Evolutionary conservation across 2,888 invertebrate genomes (phyloP).

Genomic region (Mantis religiosa): DNA sequence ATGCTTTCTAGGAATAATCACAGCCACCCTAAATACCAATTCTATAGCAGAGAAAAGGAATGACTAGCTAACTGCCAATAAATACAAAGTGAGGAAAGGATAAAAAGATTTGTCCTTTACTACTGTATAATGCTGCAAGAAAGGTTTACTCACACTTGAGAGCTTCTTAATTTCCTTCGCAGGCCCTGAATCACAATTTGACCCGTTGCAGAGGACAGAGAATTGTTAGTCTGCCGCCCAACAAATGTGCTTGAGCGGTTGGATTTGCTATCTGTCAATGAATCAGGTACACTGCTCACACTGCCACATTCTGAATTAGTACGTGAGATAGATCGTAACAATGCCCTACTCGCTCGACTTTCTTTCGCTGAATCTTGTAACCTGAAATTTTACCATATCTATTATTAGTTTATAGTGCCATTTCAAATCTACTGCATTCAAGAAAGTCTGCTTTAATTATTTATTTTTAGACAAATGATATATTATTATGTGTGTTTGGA

Average conservation of each 20-base stretch:
- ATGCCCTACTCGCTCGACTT: constrained; percentile 25
- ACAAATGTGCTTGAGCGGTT: constrained; percentile 44
- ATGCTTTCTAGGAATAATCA: background rate
- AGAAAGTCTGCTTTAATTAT: background rate
- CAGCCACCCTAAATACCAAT: background rate
- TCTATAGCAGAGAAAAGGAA: background rate
- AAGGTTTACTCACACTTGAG: constrained; percentile 58
- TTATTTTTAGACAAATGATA: background rate
- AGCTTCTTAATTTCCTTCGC: constrained; percentile 59
- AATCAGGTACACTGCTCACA: constrained; percentile 23
- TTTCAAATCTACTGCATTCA: no score
- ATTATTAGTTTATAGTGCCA: background rate
- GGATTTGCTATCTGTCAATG: constrained; percentile 15
- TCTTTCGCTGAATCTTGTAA: constrained; percentile 21
- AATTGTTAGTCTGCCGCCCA: constrained; percentile 83
- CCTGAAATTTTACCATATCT: constrained; percentile 36
- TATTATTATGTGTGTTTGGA: no score
- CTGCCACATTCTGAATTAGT: constrained; percentile 32
- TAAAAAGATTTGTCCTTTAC: background rate
- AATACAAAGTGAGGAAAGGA: background rate
- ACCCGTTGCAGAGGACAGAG: constrained; percentile 76
- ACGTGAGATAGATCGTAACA: constrained; percentile 25
- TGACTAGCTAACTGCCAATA: background rate
- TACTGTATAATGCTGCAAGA: background rate
- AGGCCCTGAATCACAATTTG: constrained; percentile 69